Evolutionary conservation across 2,113 vertebrate species (phyloP), one percentile per base, ranked within the genome.

Genomic region (Pipra filicauda): DNA sequence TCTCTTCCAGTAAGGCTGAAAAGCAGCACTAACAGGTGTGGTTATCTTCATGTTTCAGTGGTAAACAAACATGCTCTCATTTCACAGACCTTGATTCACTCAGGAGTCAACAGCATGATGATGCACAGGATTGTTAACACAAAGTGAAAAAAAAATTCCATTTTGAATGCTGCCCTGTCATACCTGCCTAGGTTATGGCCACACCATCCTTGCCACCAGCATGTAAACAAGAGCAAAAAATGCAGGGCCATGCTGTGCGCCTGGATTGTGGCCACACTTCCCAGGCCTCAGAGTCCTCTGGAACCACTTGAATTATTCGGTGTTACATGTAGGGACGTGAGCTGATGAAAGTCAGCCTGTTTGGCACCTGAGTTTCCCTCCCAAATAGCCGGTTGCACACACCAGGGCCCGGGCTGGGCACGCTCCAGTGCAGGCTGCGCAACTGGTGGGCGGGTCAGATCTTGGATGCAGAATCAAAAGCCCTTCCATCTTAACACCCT

Each of bases 361-460:
- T 78, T 23, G 43, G 59, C 33, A 9, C 31, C 20, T 30, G 31
- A 15, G 28, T 39, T 57, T 51, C 69, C 26, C n/a, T 76, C 30
- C 0, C 1, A n/a, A 62, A 4, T 0, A 21, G 33, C 43, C 30
- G 33, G 37, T 1, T 24, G 55, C 37, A 22, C 0, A 0, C 13
- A 13, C 5, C 26, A 13, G 39, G 35, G 17, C 46, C 31, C 24
- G 39, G 43, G 59, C 57, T 48, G 77, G 71, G 26, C 1, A 1
- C 9, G 13, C 24, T n/a, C 30, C 30, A 16, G 61, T 31, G 5
- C 27, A 16, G 66, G 73, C 22, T n/a, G 6, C 19, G 58, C 31
- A 69, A 12, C 44, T 37, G 58, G 22, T 28, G 69, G 22, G 19
- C 4, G 28, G 19, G 23, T 46, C 26, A 33, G 64, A 57, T 14